Percentiles rank a stretch among this genome's conserved stretches.
These are phyloP conservation scores for Nyctibius grandis DNA, from an alignment of 2,797 vertebrate genomes.

Conservation along the genomic window DNA sequence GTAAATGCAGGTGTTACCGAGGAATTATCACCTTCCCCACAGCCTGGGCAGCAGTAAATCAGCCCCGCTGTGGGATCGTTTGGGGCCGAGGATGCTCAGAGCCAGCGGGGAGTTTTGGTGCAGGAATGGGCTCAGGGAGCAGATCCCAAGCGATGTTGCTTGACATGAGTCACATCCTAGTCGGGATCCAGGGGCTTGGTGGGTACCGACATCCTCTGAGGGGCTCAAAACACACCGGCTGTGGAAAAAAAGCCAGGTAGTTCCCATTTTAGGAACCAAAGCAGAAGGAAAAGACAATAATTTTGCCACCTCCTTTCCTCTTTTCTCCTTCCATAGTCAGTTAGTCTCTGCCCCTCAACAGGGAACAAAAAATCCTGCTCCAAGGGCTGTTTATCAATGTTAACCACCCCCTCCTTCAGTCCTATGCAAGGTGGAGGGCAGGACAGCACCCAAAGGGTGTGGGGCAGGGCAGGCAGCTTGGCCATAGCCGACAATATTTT, in stretches of 20 bases:
- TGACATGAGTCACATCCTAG: accelerated
- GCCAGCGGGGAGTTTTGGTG: background rate
- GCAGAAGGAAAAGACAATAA: background rate
- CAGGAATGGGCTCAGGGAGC: background rate
- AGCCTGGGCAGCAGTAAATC: background rate
- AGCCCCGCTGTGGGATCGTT: background rate
- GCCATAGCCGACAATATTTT: accelerated
- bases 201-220: background rate
- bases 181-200: background rate
- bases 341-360: background rate
- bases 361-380: background rate
- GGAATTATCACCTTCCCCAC: background rate
- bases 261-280: background rate
- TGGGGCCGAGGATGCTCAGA: background rate
- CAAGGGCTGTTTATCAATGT: background rate
- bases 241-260: accelerated
- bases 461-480: background rate
- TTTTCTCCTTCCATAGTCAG: background rate
- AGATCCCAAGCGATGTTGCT: background rate
- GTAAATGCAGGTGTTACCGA: background rate
- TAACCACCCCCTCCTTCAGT: background rate
- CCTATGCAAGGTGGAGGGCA: background rate
- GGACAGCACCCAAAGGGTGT: accelerated
- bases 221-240: background rate
- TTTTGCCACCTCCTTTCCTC: background rate